Evolutionary conservation across 2,113 vertebrate genomes (phyloP), one percentile per base, ranked within the genome.

Genomic region (Gorilla gorilla): DNA sequence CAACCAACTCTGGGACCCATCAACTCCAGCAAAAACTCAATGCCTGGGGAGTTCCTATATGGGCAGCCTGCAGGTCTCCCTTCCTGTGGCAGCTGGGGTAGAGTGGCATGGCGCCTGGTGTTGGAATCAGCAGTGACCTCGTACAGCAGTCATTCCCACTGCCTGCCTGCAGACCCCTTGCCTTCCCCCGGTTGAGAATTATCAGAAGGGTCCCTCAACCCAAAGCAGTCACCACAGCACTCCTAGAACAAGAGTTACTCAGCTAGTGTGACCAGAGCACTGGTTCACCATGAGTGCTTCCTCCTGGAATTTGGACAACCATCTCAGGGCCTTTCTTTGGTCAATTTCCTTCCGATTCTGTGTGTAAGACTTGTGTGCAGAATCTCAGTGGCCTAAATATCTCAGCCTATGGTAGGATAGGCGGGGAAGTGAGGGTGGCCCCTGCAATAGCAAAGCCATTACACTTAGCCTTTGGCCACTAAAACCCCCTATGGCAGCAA

Each of bases 231-330:
- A 7, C n/a, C 6, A 14, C 16, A 25, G 61, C 73, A 27, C 59
- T 81, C 40, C 52, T 66, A 76, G 43, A 68, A 66, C 25, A n/a
- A 73, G 48, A 43, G 45, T 72, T 80, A 64, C 45, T 52, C 35
- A n/a, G 79, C 50, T 12, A 11, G 11, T n/a, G 9, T n/a, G 61
- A 32, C 5, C 0, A 0, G 40, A 84, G 9, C 59, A 22, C 30
- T 38, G 55, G 20, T 20, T 78, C 35, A 9, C 23, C 38, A 27
- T 1, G 4, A 30, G 61, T 14, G 8, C 70, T 57, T 52, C 66
- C 40, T 52, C 8, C 61, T 55, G 27, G 80, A 45, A 50, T 72
- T 43, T 75, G 57, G 30, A 5, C 64, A 75, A 9, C 1, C 2
- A 38, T 1, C 2, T 52, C 81, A 64, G 10, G 35, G 16, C 11